Base-by-base conservation (phyloP, 2,888 invertebrate genomes). In the Apamea sordens region DNA sequence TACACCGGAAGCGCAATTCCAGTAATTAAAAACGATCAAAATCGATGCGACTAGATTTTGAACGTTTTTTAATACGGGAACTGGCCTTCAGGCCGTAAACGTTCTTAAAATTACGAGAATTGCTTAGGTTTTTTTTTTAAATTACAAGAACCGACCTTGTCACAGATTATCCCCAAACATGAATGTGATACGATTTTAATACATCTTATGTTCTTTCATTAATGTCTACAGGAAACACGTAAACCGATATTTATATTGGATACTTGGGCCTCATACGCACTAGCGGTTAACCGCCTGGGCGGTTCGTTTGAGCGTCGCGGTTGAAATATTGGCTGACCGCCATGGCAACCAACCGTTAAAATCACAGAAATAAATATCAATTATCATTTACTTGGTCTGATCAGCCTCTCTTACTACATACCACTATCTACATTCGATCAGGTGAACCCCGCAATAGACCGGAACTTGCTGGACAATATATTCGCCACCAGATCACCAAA, bases 361-460 rank as follows among this genome's bases (percentile, higher is more conserved):
- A 13, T 7, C 64, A 64, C 11, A 11, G 32, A 64, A 21, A 32
- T 32, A 64, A 64, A 32, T 63, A 32, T 28, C 59, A 59, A 11
- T 13, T 59, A n/a, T 65, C 18, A 18, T 50, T 18, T 18, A 50
- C 18, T 18, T 18, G 50, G 18, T n/a, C n/a, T 28, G 10, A 41
- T 18, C 50, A 74, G 28, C 7, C 21, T 53, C 28, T 10, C 1
- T 36, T 47, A 74, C 53, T 59, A 75, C 24, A 44, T 15, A 28
- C 1, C 28, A 24, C 21, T 41, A 28, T 73, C 21, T 61, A 50
- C 8, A 61, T 79, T 80, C 61, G 24, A 84, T 47, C 80, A 81
- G 85, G 80, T 65, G 24, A 7, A 1, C n/a, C 4, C 50, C 11
- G 15, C 10, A 6, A 0, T 81, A 36, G 81, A 80, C 10, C n/a